Evolutionary conservation across 2,797 vertebrate genomes (phyloP), one percentile per base, ranked within the genome.

Genomic region (Melanitta fusca): DNA sequence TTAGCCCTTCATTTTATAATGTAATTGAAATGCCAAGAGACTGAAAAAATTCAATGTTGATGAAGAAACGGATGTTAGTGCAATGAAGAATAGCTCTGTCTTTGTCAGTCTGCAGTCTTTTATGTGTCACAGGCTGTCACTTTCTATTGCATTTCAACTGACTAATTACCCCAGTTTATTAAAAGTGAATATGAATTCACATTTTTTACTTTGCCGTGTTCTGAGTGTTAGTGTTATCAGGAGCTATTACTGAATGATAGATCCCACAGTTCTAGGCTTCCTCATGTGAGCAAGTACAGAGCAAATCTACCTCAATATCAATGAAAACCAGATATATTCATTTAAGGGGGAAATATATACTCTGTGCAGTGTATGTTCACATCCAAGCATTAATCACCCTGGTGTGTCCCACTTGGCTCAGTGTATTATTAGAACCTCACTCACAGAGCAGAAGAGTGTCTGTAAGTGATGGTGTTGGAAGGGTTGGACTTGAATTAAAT

Each of bases 131-230:
- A 97, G 94, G 51, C 95, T 97, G 96, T 96, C 97, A 95, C 91
- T 97, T 97, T 97, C 97, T 96, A 93, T 97, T 93, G 87, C 78
- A 24, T 96, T 97, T 97, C 97, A 96, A 91, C 89, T 97, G 96
- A 97, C 96, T 97, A 97, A 98, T 98, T 97, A 97, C 91, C 83
- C 71, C 93, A 88, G 95, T 97, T 98, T 97, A 97, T 97, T 98
- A 98, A 97, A 98, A 97, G 94, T 95, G 96, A 98, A 93, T 97
- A 96, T 96, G 97, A 97, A 97, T 96, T 95, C 97, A 97, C 85
- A 78, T 96, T 96, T 97, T 97, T 97, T 96, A 95, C 88, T 93
- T 96, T 93, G 88, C 61, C 38, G 21, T 94, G 56, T 94, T 97
- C 93, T 92, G 84, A 95, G 75, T 71, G 81, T 93, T 96, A 93